Percentiles rank a stretch among this genome's conserved stretches.
Conservation (phyloP, 2,113 vertebrate species). For the Physeter macrocephalus region DNA sequence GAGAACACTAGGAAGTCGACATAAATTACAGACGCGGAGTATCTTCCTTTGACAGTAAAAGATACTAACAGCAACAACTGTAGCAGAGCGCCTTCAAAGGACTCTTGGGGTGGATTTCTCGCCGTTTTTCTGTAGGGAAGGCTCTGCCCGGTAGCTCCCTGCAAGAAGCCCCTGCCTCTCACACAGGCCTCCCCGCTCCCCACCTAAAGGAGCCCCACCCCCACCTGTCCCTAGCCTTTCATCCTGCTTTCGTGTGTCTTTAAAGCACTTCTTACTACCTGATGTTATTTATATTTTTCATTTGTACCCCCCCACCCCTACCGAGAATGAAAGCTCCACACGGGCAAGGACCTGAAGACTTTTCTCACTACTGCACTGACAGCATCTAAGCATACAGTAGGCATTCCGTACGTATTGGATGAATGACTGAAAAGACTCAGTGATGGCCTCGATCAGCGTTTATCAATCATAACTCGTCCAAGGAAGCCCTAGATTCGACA, state of each 20-base stretch:
- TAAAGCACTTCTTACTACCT: neutral
- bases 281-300: neutral
- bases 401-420: neutral
- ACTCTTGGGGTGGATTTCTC: neutral
- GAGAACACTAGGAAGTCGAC: neutral
- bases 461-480: neutral
- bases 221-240: neutral
- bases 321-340: neutral
- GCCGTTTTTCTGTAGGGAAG: neutral
- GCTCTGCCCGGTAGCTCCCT: neutral
- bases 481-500: neutral
- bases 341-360: neutral
- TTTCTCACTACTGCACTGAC: neutral
- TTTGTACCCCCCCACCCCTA: neutral
- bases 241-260: neutral
- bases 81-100: neutral
- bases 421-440: neutral
- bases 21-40: neutral
- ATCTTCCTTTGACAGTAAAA: neutral
- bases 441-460: neutral
- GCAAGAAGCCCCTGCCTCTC: neutral
- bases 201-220: neutral
- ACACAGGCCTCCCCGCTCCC: neutral
- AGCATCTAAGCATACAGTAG: neutral
- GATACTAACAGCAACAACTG: neutral